These are phyloP conservation scores for Cydia pomonella DNA, from an alignment of 1,140 invertebrate genomes.

Conservation along the genomic window DNA sequence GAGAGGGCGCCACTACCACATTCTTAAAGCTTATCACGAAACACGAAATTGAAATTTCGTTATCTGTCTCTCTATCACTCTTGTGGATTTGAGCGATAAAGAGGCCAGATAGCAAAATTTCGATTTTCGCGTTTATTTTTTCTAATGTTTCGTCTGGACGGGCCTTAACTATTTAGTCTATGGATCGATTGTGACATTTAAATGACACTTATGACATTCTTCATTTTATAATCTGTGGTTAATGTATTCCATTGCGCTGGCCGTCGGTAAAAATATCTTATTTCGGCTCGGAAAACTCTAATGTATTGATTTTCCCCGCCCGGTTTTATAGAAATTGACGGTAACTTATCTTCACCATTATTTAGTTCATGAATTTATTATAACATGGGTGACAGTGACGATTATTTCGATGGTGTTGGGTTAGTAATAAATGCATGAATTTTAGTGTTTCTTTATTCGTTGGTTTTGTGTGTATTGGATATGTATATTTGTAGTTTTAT, in stretches of 20 bases:
- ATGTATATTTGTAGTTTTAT: constrained; percentile 37
- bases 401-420: constrained; percentile 75
- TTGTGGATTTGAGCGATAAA: too few species aligned
- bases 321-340: constrained; percentile 42
- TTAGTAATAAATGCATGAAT: constrained; percentile 62
- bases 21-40: too few species aligned
- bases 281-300: constrained; percentile 18
- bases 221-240: not conserved
- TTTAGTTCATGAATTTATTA: constrained; percentile 38
- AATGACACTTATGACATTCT: not conserved
- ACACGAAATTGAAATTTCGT: too few species aligned
- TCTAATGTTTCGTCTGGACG: too few species aligned
- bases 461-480: constrained; percentile 29
- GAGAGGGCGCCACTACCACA: too few species aligned
- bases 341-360: constrained; percentile 50
- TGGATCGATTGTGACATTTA: not conserved
- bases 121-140: too few species aligned
- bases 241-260: not conserved
- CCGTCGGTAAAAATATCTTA: constrained; percentile 8
- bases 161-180: not conserved
- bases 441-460: not conserved
- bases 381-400: constrained; percentile 70
- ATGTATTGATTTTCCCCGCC: constrained; percentile 24
- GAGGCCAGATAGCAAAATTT: too few species aligned
- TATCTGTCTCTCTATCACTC: too few species aligned